Evolutionary conservation across 2,888 invertebrate species (phyloP).

Genomic region (Drosophila phalerata): DNA sequence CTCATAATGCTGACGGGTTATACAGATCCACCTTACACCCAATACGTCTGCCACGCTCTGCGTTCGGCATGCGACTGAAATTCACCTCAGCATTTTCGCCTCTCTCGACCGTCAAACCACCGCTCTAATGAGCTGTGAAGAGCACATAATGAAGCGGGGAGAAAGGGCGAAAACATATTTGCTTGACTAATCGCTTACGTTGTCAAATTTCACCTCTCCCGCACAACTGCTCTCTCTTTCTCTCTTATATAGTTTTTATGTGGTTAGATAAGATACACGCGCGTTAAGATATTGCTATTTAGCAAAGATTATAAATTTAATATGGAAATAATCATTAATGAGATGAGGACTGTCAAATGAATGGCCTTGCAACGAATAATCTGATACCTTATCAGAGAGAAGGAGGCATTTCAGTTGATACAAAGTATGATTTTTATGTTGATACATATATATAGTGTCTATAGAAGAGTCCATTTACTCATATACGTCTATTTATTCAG

Average conservation of each 20-base stretch:
- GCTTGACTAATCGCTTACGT: conserved; percentile 15
- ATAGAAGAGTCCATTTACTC: too few relatives aligned
- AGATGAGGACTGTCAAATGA: neutral
- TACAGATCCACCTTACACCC: neutral
- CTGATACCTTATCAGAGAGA: neutral
- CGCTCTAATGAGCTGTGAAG: conserved; percentile 26
- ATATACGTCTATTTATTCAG: too few relatives aligned
- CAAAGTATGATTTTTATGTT: too few relatives aligned
- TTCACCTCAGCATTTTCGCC: conserved; percentile 10
- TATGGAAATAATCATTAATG: conserved; percentile 14
- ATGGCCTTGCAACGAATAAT: conserved; percentile 1
- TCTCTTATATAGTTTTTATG: conserved; percentile 32
- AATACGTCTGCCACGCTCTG: conserved; percentile 26
- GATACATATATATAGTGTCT: too few relatives aligned
- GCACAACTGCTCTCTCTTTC: neutral
- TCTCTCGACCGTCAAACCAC: conserved; percentile 10
- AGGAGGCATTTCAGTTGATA: too few relatives aligned
- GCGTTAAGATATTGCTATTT: neutral
- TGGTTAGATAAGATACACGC: conserved; percentile 17
- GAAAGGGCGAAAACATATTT: conserved; percentile 8
- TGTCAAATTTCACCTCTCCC: conserved; percentile 7
- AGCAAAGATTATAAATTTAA: conserved; percentile 16
- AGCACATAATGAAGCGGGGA: conserved; percentile 2
- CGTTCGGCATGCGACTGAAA: conserved; percentile 56
- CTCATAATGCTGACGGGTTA: conserved; percentile 42